Evolutionary conservation across 1,140 invertebrate species (phyloP), one percentile per base, ranked within the genome.

Genomic region (Drosophila saltans): DNA sequence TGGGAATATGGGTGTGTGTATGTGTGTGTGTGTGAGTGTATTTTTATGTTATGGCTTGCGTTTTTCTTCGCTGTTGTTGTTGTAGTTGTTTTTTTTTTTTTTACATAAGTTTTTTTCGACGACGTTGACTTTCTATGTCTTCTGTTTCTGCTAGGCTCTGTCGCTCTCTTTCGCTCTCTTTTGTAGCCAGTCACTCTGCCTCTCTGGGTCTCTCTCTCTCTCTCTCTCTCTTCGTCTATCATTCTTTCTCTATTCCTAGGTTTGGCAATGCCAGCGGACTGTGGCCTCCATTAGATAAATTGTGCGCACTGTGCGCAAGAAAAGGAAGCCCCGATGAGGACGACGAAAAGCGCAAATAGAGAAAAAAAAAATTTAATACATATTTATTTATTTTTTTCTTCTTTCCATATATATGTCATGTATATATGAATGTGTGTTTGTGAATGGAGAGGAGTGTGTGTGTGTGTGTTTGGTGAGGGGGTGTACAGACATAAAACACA

Each of bases 221-320:
- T 11, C 41, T 63, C 28, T 63, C 40, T 63, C 45, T 64, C 26
- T 24, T 11, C 36, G 43, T 45, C 41, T 64, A 26, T 45, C n/a
- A n/a, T 30, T 52, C 21, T 26, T 52, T 26, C 45, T 52, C 45
- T 52, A 52, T 52, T 52, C 21, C 45, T 52, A 52, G 45, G 24
- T 52, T 52, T 52, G 62, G 40, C 40, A 45, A 45, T 64, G 62
- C 52, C 64, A 26, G 48, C 55, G 45, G 45, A 52, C 45, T 52
- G 45, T 57, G 64, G 48, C 33, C 48, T 45, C 64, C 63, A 65
- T 65, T 48, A 66, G 64, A 66, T 66, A 66, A 66, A 66, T 66
- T 56, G 48, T 55, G 48, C 48, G 48, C 64, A 66, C 56, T 66
- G 64, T 66, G 43, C 48, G 64, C 48, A 52, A 39, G 40, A 66